A percentile compares a stretch with the other conserved stretches of the same genome.
phyloP scores from a whole-genome alignment of 1,140 invertebrate species.

The Pseudomyrmex concolor region DNA sequence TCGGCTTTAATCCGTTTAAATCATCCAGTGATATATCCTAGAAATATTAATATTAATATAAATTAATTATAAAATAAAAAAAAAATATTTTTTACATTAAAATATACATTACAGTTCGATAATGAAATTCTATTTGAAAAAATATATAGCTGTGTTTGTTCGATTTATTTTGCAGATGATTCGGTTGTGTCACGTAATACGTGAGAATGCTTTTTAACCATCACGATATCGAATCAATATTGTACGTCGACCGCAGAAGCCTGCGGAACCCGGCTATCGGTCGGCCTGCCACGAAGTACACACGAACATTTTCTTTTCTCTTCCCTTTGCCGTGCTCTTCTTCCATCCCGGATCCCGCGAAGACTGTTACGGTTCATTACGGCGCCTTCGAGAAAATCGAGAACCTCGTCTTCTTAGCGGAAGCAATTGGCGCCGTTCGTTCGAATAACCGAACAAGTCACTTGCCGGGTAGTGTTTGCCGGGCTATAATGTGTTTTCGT shows the following conservation, averaged over 20 bases:
- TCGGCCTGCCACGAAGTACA: neutral
- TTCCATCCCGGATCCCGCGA: neutral
- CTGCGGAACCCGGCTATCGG: slow-evolving; percentile 9
- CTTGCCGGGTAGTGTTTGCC: slow-evolving; percentile 35
- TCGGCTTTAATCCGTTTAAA: too few relatives aligned
- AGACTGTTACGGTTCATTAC: slow-evolving; percentile 44
- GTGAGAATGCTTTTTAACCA: slow-evolving; percentile 31
- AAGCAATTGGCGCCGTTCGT: slow-evolving; percentile 28
- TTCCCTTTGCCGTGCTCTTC: neutral
- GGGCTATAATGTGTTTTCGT: neutral
- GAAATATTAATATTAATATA: neutral
- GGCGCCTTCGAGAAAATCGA: slow-evolving; percentile 36
- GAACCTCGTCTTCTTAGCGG: neutral
- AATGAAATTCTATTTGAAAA: too few relatives aligned
- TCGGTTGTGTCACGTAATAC: slow-evolving; percentile 34
- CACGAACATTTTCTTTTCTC: slow-evolving; percentile 13
- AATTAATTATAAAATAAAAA: neutral
- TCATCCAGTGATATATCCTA: too few relatives aligned
- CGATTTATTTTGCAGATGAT: slow-evolving; percentile 63
- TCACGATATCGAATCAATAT: slow-evolving; percentile 49
- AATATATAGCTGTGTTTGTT: slow-evolving; percentile 22
- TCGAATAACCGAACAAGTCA: slow-evolving; percentile 51
- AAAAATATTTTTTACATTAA: neutral
- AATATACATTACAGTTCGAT: too few relatives aligned
- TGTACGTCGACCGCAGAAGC: slow-evolving; percentile 14